These are phyloP conservation scores for Malurus melanocephalus DNA, from an alignment of 2,113 vertebrate genomes.

Conservation along the genomic window DNA sequence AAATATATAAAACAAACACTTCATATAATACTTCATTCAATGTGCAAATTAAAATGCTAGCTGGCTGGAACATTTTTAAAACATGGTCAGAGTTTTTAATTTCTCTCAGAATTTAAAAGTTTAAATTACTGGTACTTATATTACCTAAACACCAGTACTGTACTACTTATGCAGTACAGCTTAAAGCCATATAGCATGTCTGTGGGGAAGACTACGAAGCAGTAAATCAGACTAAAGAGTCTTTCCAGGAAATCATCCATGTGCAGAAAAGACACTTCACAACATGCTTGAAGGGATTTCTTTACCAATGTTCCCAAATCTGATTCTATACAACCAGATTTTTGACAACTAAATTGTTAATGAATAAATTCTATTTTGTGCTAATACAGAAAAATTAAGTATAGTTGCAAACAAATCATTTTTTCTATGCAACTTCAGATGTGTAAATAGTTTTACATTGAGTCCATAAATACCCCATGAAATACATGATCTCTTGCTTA, in stretches of 20 bases:
- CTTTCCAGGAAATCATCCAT: background rate
- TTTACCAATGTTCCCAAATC: background rate
- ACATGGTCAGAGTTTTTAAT: background rate
- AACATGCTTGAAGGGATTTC: background rate
- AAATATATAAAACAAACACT: background rate
- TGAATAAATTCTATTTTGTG: background rate
- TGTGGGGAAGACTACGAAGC: background rate
- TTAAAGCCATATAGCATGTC: background rate
- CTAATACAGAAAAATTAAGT: background rate
- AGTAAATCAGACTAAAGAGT: background rate
- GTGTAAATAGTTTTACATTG: background rate
- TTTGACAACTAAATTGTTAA: background rate
- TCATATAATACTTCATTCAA: background rate
- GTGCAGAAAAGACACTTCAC: background rate
- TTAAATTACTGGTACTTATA: background rate
- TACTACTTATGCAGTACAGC: background rate
- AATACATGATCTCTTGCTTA: background rate
- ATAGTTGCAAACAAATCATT: background rate
- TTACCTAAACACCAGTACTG: background rate
- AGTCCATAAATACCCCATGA: background rate
- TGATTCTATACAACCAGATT: background rate
- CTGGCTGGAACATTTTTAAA: background rate
- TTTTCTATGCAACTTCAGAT: background rate
- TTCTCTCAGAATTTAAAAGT: background rate
- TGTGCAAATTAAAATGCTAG: background rate